Evolutionary conservation across 2,888 invertebrate species (phyloP).

Genomic region (Mantis religiosa): DNA sequence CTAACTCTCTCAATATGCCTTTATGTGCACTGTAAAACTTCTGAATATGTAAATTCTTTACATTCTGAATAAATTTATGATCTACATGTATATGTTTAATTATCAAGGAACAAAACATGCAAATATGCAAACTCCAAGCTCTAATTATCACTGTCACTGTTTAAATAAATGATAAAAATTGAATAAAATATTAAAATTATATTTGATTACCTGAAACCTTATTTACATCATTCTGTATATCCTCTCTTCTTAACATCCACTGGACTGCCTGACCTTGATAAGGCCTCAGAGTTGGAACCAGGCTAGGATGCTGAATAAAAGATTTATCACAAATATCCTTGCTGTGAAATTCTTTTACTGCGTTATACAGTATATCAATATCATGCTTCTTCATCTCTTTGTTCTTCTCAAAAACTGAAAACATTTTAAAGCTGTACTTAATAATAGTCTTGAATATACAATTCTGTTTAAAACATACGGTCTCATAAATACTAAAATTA

Average conservation of each 20-base stretch:
- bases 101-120: too few relatives aligned
- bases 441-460: not conserved
- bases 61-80: too few relatives aligned
- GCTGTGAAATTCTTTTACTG: conserved; percentile 28
- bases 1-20: too few relatives aligned
- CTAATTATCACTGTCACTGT: too few relatives aligned
- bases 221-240: not conserved
- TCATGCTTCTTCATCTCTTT: conserved; percentile 35
- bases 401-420: conserved; percentile 1
- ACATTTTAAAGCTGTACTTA: not conserved
- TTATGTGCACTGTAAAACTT: too few relatives aligned
- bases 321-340: conserved; percentile 23
- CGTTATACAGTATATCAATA: conserved; percentile 36
- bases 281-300: conserved; percentile 55
- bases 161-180: too few relatives aligned
- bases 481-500: too few relatives aligned
- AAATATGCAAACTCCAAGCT: too few relatives aligned
- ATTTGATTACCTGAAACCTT: not conserved
- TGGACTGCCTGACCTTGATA: conserved; percentile 63
- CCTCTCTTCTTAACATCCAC: conserved; percentile 66
- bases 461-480: not conserved
- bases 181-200: not conserved
- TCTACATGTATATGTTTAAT: too few relatives aligned
- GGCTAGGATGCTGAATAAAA: conserved; percentile 43
- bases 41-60: too few relatives aligned